Conservation (phyloP, 1,140 invertebrate species). For the Sitobion miscanthi region DNA sequence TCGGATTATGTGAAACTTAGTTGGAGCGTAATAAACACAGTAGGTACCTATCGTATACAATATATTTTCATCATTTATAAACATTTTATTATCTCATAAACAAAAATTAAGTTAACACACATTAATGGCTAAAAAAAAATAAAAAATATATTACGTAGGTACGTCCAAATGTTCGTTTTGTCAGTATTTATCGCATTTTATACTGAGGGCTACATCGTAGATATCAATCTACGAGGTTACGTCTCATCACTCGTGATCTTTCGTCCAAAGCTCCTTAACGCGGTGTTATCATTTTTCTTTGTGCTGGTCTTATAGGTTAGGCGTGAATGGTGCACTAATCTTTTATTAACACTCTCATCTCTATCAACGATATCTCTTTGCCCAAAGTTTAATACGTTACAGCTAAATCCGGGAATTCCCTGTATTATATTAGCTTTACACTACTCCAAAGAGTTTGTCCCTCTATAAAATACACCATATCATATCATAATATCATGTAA, state of each 20-base stretch:
- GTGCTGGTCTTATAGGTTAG: neutral
- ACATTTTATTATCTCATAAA: neutral
- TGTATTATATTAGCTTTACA: no score
- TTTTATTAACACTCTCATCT: neutral
- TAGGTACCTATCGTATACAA: neutral
- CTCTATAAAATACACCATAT: neutral
- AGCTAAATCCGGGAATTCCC: neutral
- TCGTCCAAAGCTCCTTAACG: neutral
- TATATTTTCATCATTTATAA: neutral
- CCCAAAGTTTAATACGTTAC: neutral
- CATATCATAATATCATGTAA: neutral
- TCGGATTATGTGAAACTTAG: neutral
- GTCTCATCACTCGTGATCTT: neutral
- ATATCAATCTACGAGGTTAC: neutral
- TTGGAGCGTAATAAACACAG: neutral
- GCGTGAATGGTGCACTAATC: neutral
- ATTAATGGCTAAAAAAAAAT: neutral
- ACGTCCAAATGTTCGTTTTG: neutral
- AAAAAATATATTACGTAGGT: no score
- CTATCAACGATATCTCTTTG: neutral
- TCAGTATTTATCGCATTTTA: neutral
- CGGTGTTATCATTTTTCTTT: neutral
- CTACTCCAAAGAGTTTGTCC: neutral
- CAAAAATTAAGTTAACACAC: neutral
- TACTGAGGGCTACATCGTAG: neutral